phyloP scores from a whole-genome alignment of 2,797 vertebrate species.

The Parauchenoglanis punctatus region DNA sequence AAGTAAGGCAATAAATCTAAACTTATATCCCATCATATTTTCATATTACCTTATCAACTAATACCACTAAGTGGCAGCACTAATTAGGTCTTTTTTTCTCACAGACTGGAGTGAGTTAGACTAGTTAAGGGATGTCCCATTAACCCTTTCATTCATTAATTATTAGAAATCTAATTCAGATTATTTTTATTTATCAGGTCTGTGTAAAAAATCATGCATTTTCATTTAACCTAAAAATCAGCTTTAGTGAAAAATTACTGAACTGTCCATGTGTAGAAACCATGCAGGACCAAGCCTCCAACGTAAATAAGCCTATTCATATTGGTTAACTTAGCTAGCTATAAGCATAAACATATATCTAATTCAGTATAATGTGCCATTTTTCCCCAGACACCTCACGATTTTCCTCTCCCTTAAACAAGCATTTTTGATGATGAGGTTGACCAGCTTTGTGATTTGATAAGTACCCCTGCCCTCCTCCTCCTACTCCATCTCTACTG shows the following conservation, averaged over 20 bases:
- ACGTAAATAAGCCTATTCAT: background rate
- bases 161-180: background rate
- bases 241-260: background rate
- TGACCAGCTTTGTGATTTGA: slow-evolving; percentile 29
- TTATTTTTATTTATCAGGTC: background rate
- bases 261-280: background rate
- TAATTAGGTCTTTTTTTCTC: background rate
- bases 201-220: background rate
- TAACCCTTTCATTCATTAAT: background rate
- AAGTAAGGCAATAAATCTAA: background rate
- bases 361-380: no score
- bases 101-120: background rate
- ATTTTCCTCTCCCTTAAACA: slow-evolving; percentile 5
- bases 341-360: background rate
- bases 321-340: background rate
- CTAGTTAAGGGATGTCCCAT: background rate
- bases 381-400: background rate
- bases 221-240: background rate
- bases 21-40: background rate
- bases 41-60: slow-evolving; percentile 8
- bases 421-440: slow-evolving; percentile 12
- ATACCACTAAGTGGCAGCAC: slow-evolving; percentile 6
- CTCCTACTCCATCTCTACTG: slow-evolving; percentile 20
- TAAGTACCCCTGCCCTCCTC: slow-evolving; percentile 21
- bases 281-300: background rate